phyloP scores from a whole-genome alignment of 2,888 invertebrate genomes.

The Ormyrus rosae region DNA sequence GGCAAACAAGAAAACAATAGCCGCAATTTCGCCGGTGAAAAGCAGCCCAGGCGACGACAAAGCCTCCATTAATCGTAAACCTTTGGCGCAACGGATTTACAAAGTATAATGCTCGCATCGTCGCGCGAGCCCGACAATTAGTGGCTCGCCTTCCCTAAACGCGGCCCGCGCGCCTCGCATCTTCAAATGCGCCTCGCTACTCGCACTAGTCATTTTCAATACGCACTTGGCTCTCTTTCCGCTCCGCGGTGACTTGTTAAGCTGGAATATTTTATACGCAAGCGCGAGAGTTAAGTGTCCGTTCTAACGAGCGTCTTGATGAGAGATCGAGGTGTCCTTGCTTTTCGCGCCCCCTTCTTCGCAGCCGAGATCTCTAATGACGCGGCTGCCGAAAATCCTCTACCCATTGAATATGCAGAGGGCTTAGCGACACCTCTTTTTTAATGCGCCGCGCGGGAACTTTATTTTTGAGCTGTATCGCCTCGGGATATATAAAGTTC shows the following conservation, averaged over 20 bases:
- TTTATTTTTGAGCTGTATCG: too few relatives aligned
- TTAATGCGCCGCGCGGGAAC: not conserved
- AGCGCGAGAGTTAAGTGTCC: slow-evolving; percentile 46
- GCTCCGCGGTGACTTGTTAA: slow-evolving; percentile 34
- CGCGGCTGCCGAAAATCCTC: slow-evolving; percentile 5
- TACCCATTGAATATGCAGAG: too few relatives aligned
- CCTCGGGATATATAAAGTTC: too few relatives aligned
- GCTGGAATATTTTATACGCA: slow-evolving; percentile 42
- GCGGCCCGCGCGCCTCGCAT: not conserved
- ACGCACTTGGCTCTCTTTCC: not conserved
- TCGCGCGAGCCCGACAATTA: slow-evolving; percentile 22
- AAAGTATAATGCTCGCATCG: too few relatives aligned
- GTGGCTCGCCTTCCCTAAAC: slow-evolving; percentile 7
- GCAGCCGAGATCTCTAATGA: too few relatives aligned
- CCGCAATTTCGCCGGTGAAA: too few relatives aligned
- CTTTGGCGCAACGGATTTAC: too few relatives aligned
- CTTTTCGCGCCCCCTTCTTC: not conserved
- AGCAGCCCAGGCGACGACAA: too few relatives aligned
- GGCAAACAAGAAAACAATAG: too few relatives aligned
- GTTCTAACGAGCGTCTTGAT: slow-evolving; percentile 58
- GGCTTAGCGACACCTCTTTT: slow-evolving; percentile 1
- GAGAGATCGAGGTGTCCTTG: slow-evolving; percentile 54
- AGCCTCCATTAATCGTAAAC: too few relatives aligned
- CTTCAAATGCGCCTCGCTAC: slow-evolving; percentile 26
- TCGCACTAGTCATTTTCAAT: slow-evolving; percentile 49